Percentiles rank a stretch among this genome's conserved stretches.
phyloP scores from a whole-genome alignment of 92 coral and sea anemone genomes.

The Bergia puertoricense region DNA sequence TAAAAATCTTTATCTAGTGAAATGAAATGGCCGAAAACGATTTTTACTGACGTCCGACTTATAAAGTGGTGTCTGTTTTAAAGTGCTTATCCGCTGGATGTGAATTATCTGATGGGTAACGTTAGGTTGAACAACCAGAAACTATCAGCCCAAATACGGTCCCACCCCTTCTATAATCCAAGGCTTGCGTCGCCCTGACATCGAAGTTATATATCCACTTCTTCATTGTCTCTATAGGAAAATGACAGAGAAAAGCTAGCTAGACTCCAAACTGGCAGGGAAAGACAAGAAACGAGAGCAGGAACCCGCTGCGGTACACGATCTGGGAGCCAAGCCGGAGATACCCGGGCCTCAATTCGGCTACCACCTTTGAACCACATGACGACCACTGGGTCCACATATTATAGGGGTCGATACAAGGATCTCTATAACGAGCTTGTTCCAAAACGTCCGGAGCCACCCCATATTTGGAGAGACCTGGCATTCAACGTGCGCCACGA shows the following conservation, averaged over 20 bases:
- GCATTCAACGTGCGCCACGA: constrained; percentile 80
- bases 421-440: constrained; percentile 59
- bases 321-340: constrained; percentile 48
- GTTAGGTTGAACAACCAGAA: no score
- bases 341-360: constrained; percentile 56
- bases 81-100: no score
- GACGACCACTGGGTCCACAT: constrained; percentile 54
- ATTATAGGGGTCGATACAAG: constrained; percentile 39
- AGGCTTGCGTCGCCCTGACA: background rate
- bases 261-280: constrained; percentile 2
- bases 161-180: no score
- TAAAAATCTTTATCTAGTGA: no score
- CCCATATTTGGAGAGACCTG: constrained; percentile 84
- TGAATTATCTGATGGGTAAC: no score
- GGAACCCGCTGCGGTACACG: constrained; percentile 62
- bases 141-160: no score
- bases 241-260: constrained; percentile 25
- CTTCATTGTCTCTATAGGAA: background rate
- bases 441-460: constrained; percentile 62
- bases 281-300: constrained; percentile 48
- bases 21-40: no score
- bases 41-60: no score
- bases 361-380: constrained; percentile 55
- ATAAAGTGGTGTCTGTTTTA: no score
- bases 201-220: background rate